Base-by-base conservation (phyloP, 2,888 invertebrate species). In the Gisinianus flammeolus region DNA sequence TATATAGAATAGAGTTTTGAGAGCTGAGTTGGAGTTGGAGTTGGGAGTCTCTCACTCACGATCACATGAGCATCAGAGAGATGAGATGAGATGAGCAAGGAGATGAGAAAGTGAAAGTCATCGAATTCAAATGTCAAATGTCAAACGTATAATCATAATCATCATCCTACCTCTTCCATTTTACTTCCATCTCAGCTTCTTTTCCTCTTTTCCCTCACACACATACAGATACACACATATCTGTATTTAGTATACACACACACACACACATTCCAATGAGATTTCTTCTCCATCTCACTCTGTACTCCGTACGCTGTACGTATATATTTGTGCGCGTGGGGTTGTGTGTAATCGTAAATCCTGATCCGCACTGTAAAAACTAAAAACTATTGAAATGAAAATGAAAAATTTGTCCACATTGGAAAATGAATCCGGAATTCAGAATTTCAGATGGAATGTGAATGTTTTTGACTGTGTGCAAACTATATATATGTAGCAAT, bases 151-250 rank as follows among this genome's bases (percentile, higher is more conserved):
- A 64, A 16, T 64, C 64, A 64, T 64, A 28, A 64, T 28, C 64
- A 64, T 64, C 28, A 64, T 64, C 24, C 24, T 28, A 64, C 26
- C 26, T 16, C 28, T 64, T 64, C 44, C 19, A 12, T 16, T 44
- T 10, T 22, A 69, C 69, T 69, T 69, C 44, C 69, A 69, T 44
- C 35, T 44, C 69, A 24, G 44, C 52, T 69, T 69, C 35, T 69
- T 69, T 19, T 66, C 12, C 66, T 30, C 68, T 68, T 33, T 28
- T 66, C 10, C 16, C 66, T 67, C 33, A n/a, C 67, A 26, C 62
- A 6, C 28, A 19, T 30, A n/a, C n/a, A n/a, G n/a, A n/a, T n/a
- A n/a, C n/a, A n/a, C n/a, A n/a, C n/a, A n/a, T n/a, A n/a, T n/a
- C n/a, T n/a, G n/a, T n/a, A n/a, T n/a, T n/a, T n/a, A n/a, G n/a